phyloP scores from a whole-genome alignment of 2,888 invertebrate genomes.

The Aleiodes leptofemur region DNA sequence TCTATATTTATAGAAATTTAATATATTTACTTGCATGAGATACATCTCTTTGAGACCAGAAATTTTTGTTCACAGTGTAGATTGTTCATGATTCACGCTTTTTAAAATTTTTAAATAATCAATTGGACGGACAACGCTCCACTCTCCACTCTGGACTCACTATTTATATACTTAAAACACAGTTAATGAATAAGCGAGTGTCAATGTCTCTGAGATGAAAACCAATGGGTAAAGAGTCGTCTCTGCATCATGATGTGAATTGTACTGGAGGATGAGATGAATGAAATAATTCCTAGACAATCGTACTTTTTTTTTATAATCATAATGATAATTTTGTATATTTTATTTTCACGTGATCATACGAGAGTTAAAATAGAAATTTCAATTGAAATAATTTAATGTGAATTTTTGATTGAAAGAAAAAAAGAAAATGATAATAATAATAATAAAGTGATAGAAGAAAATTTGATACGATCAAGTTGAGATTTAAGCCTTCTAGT shows the following conservation, averaged over 20 bases:
- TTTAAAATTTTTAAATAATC: too few relatives aligned
- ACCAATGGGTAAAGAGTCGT: not conserved
- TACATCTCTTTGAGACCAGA: too few relatives aligned
- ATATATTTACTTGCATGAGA: too few relatives aligned
- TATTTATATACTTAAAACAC: too few relatives aligned
- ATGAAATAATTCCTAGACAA: constrained; percentile 21
- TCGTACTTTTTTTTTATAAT: constrained; percentile 1
- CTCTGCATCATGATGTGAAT: constrained; percentile 1
- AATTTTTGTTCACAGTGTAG: too few relatives aligned
- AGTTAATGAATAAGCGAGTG: constrained; percentile 14
- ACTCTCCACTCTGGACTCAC: too few relatives aligned
- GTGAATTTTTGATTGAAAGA: not conserved
- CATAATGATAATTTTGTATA: constrained; percentile 29
- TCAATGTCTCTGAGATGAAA: constrained; percentile 29
- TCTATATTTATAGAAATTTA: too few relatives aligned
- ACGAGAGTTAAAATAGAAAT: constrained; percentile 21
- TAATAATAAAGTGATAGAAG: constrained; percentile 19
- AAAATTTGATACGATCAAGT: constrained; percentile 16
- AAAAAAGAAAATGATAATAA: not conserved
- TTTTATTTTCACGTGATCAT: constrained; percentile 16
- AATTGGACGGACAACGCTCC: too few relatives aligned
- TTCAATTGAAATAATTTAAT: constrained; percentile 23
- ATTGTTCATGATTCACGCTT: too few relatives aligned
- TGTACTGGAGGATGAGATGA: constrained; percentile 3
- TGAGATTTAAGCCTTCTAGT: not conserved